Percentiles rank a stretch among this genome's conserved stretches.
These are phyloP conservation scores for Cephus spinipes DNA, from an alignment of 2,888 invertebrate species.

Conservation along the genomic window DNA sequence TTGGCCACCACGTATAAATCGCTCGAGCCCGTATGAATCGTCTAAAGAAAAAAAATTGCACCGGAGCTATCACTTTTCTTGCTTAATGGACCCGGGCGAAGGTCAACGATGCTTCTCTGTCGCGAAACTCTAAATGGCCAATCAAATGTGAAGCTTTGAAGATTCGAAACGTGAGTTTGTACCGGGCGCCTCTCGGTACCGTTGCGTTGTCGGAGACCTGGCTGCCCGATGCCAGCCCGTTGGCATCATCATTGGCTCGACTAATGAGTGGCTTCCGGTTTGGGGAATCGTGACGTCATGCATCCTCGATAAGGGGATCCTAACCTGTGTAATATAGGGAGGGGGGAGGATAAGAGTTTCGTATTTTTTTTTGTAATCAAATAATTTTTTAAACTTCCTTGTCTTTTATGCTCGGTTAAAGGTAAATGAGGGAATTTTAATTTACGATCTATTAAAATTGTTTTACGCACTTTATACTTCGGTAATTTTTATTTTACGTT, in stretches of 20 bases:
- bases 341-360: background rate
- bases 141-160: background rate
- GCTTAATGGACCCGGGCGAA: background rate
- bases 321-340: background rate
- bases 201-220: conserved; percentile 45
- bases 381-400: background rate
- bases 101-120: background rate
- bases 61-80: background rate
- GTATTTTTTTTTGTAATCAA: background rate
- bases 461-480: background rate
- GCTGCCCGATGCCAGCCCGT: conserved; percentile 33
- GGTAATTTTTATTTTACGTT: background rate
- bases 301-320: conserved; percentile 7
- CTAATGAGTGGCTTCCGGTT: conserved; percentile 55
- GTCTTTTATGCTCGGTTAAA: background rate
- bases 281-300: conserved; percentile 44
- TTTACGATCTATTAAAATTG: background rate
- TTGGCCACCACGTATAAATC: background rate
- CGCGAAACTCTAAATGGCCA: background rate
- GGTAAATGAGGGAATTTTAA: too few species aligned
- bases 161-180: conserved; percentile 19
- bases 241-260: conserved; percentile 47
- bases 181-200: conserved; percentile 36
- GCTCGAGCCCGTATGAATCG: background rate
- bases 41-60: background rate